Evolutionary conservation across 2,113 vertebrate genomes (phyloP), one percentile per base, ranked within the genome.

Genomic region (Poecile atricapillus): DNA sequence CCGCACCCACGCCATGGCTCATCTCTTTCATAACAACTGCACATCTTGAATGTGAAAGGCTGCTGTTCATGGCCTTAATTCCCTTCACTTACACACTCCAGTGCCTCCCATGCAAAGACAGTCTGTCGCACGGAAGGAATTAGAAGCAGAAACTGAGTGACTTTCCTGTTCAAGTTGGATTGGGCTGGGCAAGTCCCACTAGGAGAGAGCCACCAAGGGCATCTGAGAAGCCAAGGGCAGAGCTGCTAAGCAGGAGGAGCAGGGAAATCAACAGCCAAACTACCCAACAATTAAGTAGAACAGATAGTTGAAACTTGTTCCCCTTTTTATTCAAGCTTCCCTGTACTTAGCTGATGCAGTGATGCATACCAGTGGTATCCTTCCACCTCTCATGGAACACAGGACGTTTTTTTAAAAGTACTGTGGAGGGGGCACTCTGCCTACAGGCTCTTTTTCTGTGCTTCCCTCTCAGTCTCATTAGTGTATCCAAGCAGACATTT

Each of bases 51-150:
- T 31, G 28, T 2, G 15, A 52, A 24, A 2, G 0, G 41, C 50
- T 91, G 55, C 15, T 0, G 0, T 9, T 39, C 35, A 0, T 8
- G 43, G 47, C 60, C 91, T 70, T 63, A 30, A 63, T 74, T 77
- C 63, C 81, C 37, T 25, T 63, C 55, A 11, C 46, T 79, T 49
- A 39, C 58, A 50, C 20, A 35, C 73, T 43, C 43, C 0, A 0
- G 27, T 0, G 1, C 80, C 63, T 30, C 41, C 0, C 0, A n/a
- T 0, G 2, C 39, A 7, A 20, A 22, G 50, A 15, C 25, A 35
- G 43, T 87, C 49, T 65, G 49, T 24, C 0, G 0, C n/a, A 50
- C 13, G 0, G 0, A 22, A 71, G 70, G 59, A 77, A 59, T 82
- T 65, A 70, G n/a, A 62, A 71, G 65, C 63, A 95, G 90, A 65